phyloP scores from a whole-genome alignment of 1,140 invertebrate species.

The Triops longicaudatus region DNA sequence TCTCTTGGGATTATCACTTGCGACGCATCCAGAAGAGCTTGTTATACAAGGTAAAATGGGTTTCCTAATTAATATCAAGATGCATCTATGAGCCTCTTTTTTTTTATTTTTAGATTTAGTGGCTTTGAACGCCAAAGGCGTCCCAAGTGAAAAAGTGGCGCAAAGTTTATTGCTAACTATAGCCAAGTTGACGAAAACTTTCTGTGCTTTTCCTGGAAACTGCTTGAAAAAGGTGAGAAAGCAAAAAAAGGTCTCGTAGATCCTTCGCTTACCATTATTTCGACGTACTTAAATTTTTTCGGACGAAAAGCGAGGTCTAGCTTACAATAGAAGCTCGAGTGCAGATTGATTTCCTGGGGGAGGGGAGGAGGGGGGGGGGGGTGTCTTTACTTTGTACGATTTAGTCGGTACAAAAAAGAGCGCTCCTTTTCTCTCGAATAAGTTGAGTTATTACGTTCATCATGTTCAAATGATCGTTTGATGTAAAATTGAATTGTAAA shows the following conservation, averaged over 20 bases:
- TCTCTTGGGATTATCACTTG: slow-evolving; percentile 58
- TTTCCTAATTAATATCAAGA: slow-evolving; percentile 24
- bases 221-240: slow-evolving; percentile 27
- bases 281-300: too few species aligned
- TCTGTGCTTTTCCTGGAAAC: slow-evolving; percentile 28
- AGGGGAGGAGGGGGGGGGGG: too few species aligned
- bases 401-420: too few species aligned
- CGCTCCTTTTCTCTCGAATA: too few species aligned
- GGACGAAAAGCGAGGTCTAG: too few species aligned
- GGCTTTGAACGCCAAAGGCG: slow-evolving; percentile 32
- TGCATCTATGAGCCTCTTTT: neutral
- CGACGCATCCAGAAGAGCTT: slow-evolving; percentile 48
- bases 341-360: too few species aligned
- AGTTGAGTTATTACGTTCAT: too few species aligned
- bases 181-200: slow-evolving; percentile 47
- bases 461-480: too few species aligned
- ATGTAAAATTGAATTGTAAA: slow-evolving; percentile 26
- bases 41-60: slow-evolving; percentile 47
- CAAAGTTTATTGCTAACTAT: slow-evolving; percentile 56
- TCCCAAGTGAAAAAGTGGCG: slow-evolving; percentile 47
- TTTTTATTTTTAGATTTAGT: slow-evolving; percentile 21
- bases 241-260: too few species aligned
- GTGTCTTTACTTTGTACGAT: too few species aligned
- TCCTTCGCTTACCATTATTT: too few species aligned
- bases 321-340: too few species aligned